Evolutionary conservation across 1,140 invertebrate genomes (phyloP).

Genomic region (Drosophila orena): DNA sequence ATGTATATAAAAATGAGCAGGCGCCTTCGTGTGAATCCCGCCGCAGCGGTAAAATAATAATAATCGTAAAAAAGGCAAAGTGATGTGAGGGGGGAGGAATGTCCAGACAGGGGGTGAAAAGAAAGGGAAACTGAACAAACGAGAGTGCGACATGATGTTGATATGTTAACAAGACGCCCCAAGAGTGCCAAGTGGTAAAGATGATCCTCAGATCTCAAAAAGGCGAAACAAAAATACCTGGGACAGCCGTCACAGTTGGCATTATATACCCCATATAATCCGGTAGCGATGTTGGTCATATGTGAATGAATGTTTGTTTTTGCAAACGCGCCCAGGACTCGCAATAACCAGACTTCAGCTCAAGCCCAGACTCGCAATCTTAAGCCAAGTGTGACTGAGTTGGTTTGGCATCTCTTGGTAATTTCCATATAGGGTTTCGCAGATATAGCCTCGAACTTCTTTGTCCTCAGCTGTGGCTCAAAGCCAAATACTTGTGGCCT

Average conservation of each 20-base stretch:
- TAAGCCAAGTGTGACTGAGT: constrained; percentile 40
- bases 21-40: constrained; percentile 67
- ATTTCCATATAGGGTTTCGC: constrained; percentile 48
- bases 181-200: constrained; percentile 74
- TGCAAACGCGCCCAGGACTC: constrained; percentile 62
- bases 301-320: constrained; percentile 76
- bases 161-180: constrained; percentile 82
- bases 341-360: constrained; percentile 42
- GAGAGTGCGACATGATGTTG: constrained; percentile 81
- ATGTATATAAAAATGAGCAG: constrained; percentile 12
- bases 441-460: constrained; percentile 7
- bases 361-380: constrained; percentile 7
- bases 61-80: constrained; percentile 72
- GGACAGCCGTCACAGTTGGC: constrained; percentile 69
- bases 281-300: constrained; percentile 76
- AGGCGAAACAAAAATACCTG: constrained; percentile 5
- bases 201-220: constrained; percentile 43
- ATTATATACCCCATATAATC: constrained; percentile 68
- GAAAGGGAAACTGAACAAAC: constrained; percentile 44
- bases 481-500: constrained; percentile 30
- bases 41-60: constrained; percentile 77
- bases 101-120: constrained; percentile 27
- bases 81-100: constrained; percentile 25
- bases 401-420: constrained; percentile 26
- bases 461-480: neutral